Evolutionary conservation across 2,888 invertebrate genomes (phyloP).

Genomic region (Eurois occulta): DNA sequence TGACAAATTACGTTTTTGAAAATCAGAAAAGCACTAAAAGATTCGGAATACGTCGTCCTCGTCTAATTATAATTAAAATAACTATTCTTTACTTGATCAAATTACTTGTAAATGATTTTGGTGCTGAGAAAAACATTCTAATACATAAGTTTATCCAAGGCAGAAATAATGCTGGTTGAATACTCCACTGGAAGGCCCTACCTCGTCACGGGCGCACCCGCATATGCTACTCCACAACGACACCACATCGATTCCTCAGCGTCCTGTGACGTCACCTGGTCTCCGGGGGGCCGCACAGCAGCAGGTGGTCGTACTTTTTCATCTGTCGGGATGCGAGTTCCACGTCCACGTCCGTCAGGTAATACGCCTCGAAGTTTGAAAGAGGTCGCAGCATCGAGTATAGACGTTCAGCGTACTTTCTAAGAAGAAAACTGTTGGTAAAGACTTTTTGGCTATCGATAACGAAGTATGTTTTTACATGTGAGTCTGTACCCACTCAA

Average conservation of each 20-base stretch:
- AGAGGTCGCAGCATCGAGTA: constrained; percentile 89
- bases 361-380: constrained; percentile 88
- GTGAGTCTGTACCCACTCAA: too few relatives aligned
- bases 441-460: background rate
- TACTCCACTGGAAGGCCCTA: constrained; percentile 1
- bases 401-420: constrained; percentile 90
- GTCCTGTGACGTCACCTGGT: constrained; percentile 71
- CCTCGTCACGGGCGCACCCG: constrained; percentile 6
- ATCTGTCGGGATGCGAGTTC: constrained; percentile 84
- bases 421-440: constrained; percentile 55
- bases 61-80: constrained; percentile 14
- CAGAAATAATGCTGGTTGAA: constrained; percentile 8
- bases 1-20: constrained; percentile 29
- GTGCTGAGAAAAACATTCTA: background rate
- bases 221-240: constrained; percentile 9
- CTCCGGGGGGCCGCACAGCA: constrained; percentile 68
- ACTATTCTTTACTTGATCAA: constrained; percentile 1
- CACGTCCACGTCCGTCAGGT: constrained; percentile 84
- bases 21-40: constrained; percentile 82
- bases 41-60: constrained; percentile 69
- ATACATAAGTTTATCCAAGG: background rate
- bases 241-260: constrained; percentile 1
- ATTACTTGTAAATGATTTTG: constrained; percentile 19
- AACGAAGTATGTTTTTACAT: background rate
- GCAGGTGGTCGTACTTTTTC: constrained; percentile 83